Conservation (phyloP, 2,888 invertebrate genomes). For the Priocnemis perturbator region DNA sequence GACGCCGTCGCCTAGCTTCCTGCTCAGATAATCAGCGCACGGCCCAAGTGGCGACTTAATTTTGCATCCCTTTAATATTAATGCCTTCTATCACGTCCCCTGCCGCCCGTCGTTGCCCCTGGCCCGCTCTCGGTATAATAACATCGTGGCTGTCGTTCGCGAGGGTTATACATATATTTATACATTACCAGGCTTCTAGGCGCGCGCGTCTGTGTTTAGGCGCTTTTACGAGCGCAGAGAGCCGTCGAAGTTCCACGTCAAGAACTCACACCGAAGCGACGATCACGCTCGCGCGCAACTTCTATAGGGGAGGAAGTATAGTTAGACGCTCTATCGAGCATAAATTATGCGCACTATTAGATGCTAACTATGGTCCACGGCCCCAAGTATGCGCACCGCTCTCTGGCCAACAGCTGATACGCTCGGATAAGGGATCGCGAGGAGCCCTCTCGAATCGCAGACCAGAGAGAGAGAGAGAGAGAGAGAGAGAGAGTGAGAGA, state of each 20-base stretch:
- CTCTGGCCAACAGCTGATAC: constrained; percentile 51
- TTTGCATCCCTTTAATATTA: constrained; percentile 67
- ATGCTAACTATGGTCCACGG: constrained; percentile 62
- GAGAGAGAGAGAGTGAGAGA: constrained; percentile 7
- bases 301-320: constrained; percentile 39
- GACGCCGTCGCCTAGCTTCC: constrained; percentile 1
- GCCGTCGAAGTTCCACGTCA: background rate
- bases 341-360: constrained; percentile 70
- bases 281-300: background rate
- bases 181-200: constrained; percentile 4
- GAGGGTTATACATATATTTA: constrained; percentile 24
- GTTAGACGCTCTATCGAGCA: constrained; percentile 59
- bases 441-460: constrained; percentile 12
- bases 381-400: constrained; percentile 60
- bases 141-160: constrained; percentile 54
- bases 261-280: background rate
- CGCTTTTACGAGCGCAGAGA: constrained; percentile 2
- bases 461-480: background rate
- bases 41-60: constrained; percentile 39
- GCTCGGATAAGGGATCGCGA: constrained; percentile 44
- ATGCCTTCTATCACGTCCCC: constrained; percentile 53
- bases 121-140: constrained; percentile 61
- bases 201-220: constrained; percentile 39
- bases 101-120: constrained; percentile 21
- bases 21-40: constrained; percentile 20